Evolutionary conservation across 2,888 invertebrate genomes (phyloP).

Genomic region (Epinotia ramella): DNA sequence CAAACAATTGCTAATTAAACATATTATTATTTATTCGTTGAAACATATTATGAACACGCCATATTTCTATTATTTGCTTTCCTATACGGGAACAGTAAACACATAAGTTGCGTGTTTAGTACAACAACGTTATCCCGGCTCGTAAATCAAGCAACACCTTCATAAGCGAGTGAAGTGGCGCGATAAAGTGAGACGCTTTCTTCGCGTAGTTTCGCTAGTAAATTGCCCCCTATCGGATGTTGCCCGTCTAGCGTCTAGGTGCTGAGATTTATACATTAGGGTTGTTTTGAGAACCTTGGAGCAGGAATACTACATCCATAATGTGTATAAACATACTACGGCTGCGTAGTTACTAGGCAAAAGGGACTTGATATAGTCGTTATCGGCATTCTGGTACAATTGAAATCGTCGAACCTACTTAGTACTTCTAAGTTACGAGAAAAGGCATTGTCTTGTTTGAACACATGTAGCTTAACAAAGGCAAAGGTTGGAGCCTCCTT

Average conservation of each 20-base stretch:
- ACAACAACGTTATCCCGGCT: conserved; percentile 53
- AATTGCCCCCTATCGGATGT: conserved; percentile 49
- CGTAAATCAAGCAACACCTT: conserved; percentile 53
- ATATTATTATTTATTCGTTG: too few species aligned
- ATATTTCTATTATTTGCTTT: conserved; percentile 13
- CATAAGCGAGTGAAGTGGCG: conserved; percentile 48
- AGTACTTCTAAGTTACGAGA: too few species aligned
- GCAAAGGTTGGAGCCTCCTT: too few species aligned
- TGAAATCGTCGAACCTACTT: too few species aligned
- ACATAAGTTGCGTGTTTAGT: conserved; percentile 38
- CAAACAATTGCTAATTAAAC: too few species aligned
- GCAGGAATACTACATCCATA: background rate
- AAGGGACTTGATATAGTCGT: background rate
- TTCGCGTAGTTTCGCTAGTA: conserved; percentile 43
- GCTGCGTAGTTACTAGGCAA: background rate
- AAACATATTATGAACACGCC: background rate
- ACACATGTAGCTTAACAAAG: too few species aligned
- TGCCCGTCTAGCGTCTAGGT: conserved; percentile 47
- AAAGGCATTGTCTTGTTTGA: too few species aligned
- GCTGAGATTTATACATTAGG: conserved; percentile 45
- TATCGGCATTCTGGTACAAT: too few species aligned
- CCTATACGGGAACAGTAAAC: conserved; percentile 18
- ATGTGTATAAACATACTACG: background rate
- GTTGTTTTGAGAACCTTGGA: conserved; percentile 24
- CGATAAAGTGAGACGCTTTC: conserved; percentile 49